Evolutionary conservation across 64 coral and sea anemone genomes (phyloP).

Genomic region (Dendrophyllia cribrosa): DNA sequence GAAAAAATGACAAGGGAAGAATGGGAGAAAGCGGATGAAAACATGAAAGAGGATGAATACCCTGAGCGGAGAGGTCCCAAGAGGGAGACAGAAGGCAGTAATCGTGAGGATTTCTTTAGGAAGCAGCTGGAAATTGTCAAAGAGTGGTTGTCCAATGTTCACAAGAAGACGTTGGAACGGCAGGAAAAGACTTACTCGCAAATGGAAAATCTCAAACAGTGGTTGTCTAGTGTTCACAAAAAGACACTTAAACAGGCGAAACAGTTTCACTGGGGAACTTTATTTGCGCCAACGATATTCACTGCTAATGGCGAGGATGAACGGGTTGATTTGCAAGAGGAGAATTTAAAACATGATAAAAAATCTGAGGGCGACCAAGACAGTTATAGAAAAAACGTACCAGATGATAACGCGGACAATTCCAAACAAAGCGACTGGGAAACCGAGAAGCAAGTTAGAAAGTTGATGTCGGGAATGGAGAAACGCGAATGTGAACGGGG

Average conservation of each 20-base stretch:
- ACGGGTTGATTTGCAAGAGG: not conserved
- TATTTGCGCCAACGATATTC: not conserved
- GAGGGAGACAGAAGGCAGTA: not conserved
- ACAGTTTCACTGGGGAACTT: not conserved
- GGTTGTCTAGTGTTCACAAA: slow-evolving; percentile 21
- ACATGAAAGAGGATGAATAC: not conserved
- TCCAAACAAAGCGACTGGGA: not conserved
- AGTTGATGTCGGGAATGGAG: not conserved
- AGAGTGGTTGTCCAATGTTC: slow-evolving; percentile 6
- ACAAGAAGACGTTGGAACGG: not conserved
- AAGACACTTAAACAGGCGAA: not conserved
- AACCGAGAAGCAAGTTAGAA: not conserved
- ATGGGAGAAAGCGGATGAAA: not conserved
- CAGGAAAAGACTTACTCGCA: not conserved
- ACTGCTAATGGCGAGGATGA: not conserved
- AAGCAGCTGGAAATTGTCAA: slow-evolving; percentile 5
- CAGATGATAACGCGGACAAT: not conserved
- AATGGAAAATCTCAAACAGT: not conserved
- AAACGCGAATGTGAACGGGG: not conserved
- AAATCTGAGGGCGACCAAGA: not conserved
- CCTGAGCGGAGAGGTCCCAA: not conserved
- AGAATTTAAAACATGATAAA: not conserved
- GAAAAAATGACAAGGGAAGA: not conserved
- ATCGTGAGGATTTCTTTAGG: not conserved
- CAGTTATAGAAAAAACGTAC: not conserved